phyloP scores from a whole-genome alignment of 2,888 invertebrate species.

The Embidobia sp. region DNA sequence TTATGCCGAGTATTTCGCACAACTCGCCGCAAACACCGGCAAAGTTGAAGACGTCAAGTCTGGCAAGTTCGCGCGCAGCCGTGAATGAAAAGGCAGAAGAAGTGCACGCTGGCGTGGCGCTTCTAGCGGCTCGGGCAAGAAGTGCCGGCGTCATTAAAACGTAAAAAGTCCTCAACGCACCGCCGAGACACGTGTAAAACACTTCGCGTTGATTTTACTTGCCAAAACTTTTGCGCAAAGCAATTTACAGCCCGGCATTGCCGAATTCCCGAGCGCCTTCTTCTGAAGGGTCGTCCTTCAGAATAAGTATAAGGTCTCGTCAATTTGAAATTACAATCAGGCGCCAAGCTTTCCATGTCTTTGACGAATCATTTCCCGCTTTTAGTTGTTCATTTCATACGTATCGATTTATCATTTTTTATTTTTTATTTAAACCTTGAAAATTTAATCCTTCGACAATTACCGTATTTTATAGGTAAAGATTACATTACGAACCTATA shows the following conservation, averaged over 20 bases:
- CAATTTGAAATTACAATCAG: conserved; percentile 18
- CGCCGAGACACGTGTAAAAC: conserved; percentile 59
- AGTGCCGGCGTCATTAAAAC: conserved; percentile 56
- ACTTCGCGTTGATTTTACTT: conserved; percentile 50
- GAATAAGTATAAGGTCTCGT: conserved; percentile 1
- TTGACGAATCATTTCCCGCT: no score
- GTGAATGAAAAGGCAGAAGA: conserved; percentile 50
- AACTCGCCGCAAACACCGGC: conserved; percentile 54
- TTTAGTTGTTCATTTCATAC: no score
- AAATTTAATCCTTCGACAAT: no score
- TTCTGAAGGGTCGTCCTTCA: background rate
- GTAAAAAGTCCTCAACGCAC: conserved; percentile 52
- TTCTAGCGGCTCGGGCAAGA: conserved; percentile 36
- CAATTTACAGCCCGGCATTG: no score
- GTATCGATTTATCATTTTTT: no score
- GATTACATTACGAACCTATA: no score
- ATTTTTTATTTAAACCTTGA: no score
- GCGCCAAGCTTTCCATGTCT: no score
- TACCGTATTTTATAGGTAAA: no score
- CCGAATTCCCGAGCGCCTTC: background rate
- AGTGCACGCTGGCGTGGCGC: conserved; percentile 20
- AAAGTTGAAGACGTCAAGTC: conserved; percentile 61
- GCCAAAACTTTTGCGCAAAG: conserved; percentile 42
- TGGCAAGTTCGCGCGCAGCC: conserved; percentile 46
- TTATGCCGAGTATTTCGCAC: conserved; percentile 60